Evolutionary conservation across 1,140 invertebrate species (phyloP), one percentile per base, ranked within the genome.

Genomic region (Bombus huntii): DNA sequence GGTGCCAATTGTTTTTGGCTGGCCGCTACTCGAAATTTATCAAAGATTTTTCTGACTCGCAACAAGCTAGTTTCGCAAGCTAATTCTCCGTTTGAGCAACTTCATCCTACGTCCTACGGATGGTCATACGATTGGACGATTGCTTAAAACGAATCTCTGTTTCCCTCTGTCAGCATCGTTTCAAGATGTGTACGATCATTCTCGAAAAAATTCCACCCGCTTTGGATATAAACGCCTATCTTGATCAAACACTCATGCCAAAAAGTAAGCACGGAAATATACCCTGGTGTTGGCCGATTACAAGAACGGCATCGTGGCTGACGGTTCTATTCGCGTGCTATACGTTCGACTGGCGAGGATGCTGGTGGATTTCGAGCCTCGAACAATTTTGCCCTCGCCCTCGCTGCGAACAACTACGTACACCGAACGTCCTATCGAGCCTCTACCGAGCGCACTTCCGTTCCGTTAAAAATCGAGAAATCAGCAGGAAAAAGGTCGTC

Each of bases 201-300:
- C 4, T 2, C 53, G 83, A 37, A 53, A 37, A 72, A 31, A 62
- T 80, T 72, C 28, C 13, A 31, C 31, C 31, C 76, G 68, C 12
- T 62, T 80, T 80, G 31, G 42, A 80, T 72, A 42, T 70, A 80
- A 79, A 65, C 77, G 76, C 42, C 57, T 62, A 59, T 62, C 76
- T 28, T 25, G 66, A 73, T 62, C 39, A 25, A 72, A 44, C 9
- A 5, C 57, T 53, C 66, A 77, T 85, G 83, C 77, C 76, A 85
- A 85, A 80, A 85, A 85, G 53, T 70, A 44, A 25, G 83, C 66
- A 80, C 68, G 25, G 62, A 85, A 80, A 85, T 85, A 85, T 85
- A 72, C 57, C 1, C 6, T 8, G 68, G 31, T 57, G 76, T 71
- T 72, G 39, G 76, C 66, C n/a, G 37, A 53, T 37, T 31, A 70